Evolutionary conservation across 2,113 vertebrate genomes (phyloP), one percentile per base, ranked within the genome.

Genomic region (Oryzias woworae): DNA sequence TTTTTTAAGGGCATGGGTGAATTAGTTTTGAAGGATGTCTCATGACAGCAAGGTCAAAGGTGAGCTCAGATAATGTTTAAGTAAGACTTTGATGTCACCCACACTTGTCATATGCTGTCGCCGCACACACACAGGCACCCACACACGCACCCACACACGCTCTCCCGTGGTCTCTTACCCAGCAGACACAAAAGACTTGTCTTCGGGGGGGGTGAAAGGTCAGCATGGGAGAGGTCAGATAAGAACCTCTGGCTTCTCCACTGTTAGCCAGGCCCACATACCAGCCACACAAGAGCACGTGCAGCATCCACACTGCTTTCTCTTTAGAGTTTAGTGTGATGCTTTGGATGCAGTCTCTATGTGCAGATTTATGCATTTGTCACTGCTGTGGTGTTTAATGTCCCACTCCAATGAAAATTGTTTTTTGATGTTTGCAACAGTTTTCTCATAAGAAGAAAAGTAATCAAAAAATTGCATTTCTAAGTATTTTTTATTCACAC

Each of bases 21-120:
- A 58, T 78, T 58, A 24, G 53, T 67, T 48, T 71, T 67, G 56
- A 87, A 78, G 81, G 79, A 75, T 57, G 75, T 85, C 76, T 81
- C 73, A 75, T 83, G 85, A 78, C 86, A 53, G 77, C 61, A 83
- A 72, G 89, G 91, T 87, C 90, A 92, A 90, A 92, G 92, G 92
- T 87, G 78, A 81, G 61, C 82, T 77, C 71, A 89, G 93, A 94
- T 90, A 92, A 91, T 81, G 77, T 91, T 91, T 82, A 87, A 92
- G 90, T 84, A 68, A 69, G 83, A 86, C 94, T 95, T 94, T 96
- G 93, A 94, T 93, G 94, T 92, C 87, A 36, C 63, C 81, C 73
- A 67, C 79, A 82, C 71, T 55, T 79, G 56, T 64, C 45, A 65
- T 54, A 71, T 48, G 60, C 64, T 7, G 24, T 26, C 42, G 48